These are phyloP conservation scores for Discoglossus pictus DNA, from an alignment of 2,797 vertebrate species.

Conservation along the genomic window DNA sequence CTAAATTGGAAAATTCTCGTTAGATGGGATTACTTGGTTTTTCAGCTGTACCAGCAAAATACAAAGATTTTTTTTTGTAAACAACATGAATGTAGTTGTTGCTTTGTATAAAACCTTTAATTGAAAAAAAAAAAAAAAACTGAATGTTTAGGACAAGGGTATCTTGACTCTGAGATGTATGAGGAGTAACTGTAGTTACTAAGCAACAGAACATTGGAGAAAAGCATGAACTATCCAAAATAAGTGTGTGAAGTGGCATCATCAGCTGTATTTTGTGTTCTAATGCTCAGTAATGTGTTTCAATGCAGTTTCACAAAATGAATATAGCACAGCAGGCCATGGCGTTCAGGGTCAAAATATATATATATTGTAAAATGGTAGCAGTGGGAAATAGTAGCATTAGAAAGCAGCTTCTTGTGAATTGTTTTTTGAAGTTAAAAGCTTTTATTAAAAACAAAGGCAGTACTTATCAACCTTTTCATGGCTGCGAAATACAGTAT, in stretches of 20 bases:
- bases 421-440: too few relatives aligned
- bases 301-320: constrained; percentile 15
- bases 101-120: accelerated
- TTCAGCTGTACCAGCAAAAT: too few relatives aligned
- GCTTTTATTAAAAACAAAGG: too few relatives aligned
- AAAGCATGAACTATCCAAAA: constrained; percentile 19
- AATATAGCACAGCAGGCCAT: not conserved
- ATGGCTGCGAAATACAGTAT: too few relatives aligned
- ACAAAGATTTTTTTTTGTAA: too few relatives aligned
- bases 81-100: too few relatives aligned
- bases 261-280: not conserved
- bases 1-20: too few relatives aligned
- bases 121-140: accelerated
- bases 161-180: not conserved
- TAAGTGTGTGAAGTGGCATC: constrained; percentile 38
- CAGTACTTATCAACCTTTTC: too few relatives aligned
- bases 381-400: too few relatives aligned
- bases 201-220: constrained; percentile 55
- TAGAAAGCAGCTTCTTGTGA: too few relatives aligned
- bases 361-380: not conserved
- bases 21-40: too few relatives aligned
- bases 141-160: not conserved
- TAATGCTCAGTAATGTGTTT: constrained; percentile 1
- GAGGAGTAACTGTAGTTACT: constrained; percentile 55
- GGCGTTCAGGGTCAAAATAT: not conserved